A percentile compares a stretch with the other conserved stretches of the same genome.
Conservation (phyloP, 1,140 invertebrate species). For the Anagrus nilaparvatae region DNA sequence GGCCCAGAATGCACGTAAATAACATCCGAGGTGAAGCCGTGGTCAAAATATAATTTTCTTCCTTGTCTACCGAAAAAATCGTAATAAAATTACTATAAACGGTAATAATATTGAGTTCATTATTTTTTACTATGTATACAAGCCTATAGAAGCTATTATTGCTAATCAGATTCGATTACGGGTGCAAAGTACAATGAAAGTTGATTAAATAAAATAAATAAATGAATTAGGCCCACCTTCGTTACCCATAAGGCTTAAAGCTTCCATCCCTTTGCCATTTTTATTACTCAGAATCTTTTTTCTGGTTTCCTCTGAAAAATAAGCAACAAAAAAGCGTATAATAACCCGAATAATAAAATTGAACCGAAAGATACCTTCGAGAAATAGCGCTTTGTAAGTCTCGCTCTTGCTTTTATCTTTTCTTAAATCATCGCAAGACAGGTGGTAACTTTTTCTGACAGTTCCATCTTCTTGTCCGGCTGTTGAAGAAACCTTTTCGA, state of each 20-base stretch:
- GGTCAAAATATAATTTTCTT: too few species aligned
- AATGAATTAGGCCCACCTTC: too few species aligned
- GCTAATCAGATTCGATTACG: too few species aligned
- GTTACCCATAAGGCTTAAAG: not conserved
- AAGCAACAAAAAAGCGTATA: not conserved
- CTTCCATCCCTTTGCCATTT: constrained; percentile 5
- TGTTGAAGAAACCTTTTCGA: constrained; percentile 4
- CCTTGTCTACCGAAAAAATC: too few species aligned
- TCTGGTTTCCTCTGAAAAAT: constrained; percentile 1
- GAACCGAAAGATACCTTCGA: constrained; percentile 15
- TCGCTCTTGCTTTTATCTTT: constrained; percentile 22
- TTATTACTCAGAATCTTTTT: constrained; percentile 1
- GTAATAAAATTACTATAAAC: too few species aligned
- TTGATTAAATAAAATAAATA: too few species aligned
- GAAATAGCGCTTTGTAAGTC: constrained; percentile 17
- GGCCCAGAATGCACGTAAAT: too few species aligned
- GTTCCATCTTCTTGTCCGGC: constrained; percentile 24
- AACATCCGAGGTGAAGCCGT: too few species aligned
- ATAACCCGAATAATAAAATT: not conserved
- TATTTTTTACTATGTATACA: too few species aligned
- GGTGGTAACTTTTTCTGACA: constrained; percentile 27
- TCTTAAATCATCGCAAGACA: constrained; percentile 30
- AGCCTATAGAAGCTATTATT: too few species aligned
- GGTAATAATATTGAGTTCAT: too few species aligned
- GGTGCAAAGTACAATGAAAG: too few species aligned